phyloP scores from a whole-genome alignment of 2,113 vertebrate genomes.

The Aspidoscelis tigris region DNA sequence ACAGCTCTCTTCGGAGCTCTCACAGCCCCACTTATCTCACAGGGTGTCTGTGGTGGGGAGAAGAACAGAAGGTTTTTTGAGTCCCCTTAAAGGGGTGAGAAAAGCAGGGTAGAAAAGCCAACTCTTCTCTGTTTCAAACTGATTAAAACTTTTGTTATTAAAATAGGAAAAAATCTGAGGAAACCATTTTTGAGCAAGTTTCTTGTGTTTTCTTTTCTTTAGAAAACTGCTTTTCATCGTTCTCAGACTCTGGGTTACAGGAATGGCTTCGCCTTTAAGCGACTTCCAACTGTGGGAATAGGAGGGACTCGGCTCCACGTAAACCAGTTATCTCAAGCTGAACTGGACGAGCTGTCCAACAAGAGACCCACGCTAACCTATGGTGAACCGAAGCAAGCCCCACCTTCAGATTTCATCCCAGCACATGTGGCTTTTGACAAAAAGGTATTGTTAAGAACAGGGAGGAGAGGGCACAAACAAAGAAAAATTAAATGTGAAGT shows the following conservation, averaged over 20 bases:
- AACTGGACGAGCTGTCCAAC: conserved; percentile 76
- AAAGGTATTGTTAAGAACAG: conserved; percentile 83
- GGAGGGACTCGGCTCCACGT: conserved; percentile 79
- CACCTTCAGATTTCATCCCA: conserved; percentile 79
- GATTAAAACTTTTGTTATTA: too few species aligned
- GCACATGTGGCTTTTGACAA: conserved; percentile 90
- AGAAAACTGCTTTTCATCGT: conserved; percentile 90
- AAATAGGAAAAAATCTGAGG: too few species aligned
- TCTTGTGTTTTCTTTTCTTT: conserved; percentile 51
- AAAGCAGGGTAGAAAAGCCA: too few species aligned
- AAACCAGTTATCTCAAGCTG: conserved; percentile 79
- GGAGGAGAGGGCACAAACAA: conserved; percentile 25
- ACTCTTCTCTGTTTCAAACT: too few species aligned
- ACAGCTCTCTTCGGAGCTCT: too few species aligned
- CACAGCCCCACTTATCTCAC: too few species aligned
- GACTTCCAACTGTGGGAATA: conserved; percentile 79
- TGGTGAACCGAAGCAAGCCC: conserved; percentile 60
- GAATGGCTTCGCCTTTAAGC: conserved; percentile 83
- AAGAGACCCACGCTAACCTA: conserved; percentile 71
- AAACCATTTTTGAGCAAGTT: too few species aligned
- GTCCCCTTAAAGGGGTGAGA: too few species aligned
- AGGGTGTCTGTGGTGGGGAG: too few species aligned
- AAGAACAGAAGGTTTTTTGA: too few species aligned
- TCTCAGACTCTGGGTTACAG: conserved; percentile 86
- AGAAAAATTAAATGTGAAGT: conserved; percentile 61